Evolutionary conservation across 2,113 vertebrate species (phyloP), one percentile per base, ranked within the genome.

Genomic region (Hassar affinis): DNA sequence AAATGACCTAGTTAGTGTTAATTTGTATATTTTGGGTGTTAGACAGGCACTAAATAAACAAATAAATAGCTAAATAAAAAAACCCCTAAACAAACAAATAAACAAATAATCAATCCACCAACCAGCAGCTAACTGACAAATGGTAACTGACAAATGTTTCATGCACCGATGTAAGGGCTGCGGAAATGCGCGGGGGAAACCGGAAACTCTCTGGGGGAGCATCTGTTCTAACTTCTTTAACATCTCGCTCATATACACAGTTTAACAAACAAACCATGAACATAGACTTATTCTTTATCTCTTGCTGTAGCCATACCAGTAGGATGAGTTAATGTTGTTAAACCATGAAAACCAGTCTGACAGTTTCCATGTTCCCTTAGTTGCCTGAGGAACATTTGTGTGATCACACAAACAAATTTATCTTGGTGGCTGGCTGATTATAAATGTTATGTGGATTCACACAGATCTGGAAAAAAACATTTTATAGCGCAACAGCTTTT

Each of bases 401-500:
- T 47, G 68, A 35, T 12, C 74, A 56, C 45, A 56, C 66, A 62
- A 61, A 80, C 61, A 84, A 22, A 68, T 87, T 47, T 66, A 78
- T 72, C 79, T 51, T 47, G 51, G 42, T 62, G 82, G 22, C 76
- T 85, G 77, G 72, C 77, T 88, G 30, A 56, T 84, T 77, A 35
- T 71, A 81, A 83, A 61, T 72, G 54, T 68, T 89, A 87, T 75
- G 82, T 82, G 86, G 85, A 81, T 78, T 90, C 85, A 71, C 81
- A 71, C 82, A 76, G 76, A 42, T 90, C 11, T 49, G 7, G 61
- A 83, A 86, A 49, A 84, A 87, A 86, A 81, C 86, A 78, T 78
- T 87, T 87, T 89, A 89, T 77, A 69, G 72, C 59, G 75, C 72
- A 85, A 86, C 86, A 87, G 54, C 75, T 89, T 92, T 42, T 90